Evolutionary conservation across 1,140 invertebrate species (phyloP).

Genomic region (Zaprionus capensis): DNA sequence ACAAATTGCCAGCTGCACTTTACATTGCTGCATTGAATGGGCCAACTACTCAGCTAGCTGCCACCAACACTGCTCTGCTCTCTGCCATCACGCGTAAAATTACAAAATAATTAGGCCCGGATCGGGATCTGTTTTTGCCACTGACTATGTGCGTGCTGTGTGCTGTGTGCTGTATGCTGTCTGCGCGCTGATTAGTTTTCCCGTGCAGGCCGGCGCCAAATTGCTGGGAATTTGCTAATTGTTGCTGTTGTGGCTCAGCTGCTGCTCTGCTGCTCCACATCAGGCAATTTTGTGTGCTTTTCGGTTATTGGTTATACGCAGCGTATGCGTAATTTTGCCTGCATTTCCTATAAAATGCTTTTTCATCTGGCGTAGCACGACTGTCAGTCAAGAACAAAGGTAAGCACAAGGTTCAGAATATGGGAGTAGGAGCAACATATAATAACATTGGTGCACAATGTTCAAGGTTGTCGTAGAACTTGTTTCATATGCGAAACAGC

Average conservation of each 20-base stretch:
- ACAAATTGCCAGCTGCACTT: constrained; percentile 36
- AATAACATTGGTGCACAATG: constrained; percentile 23
- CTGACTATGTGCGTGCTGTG: neutral
- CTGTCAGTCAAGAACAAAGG: neutral
- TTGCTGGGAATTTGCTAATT: constrained; percentile 29
- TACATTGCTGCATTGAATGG: constrained; percentile 12
- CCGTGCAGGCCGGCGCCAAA: constrained; percentile 12
- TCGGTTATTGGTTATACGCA: constrained; percentile 46
- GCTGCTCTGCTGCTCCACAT: constrained; percentile 1
- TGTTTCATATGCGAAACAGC: neutral
- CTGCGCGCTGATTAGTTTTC: constrained; percentile 60
- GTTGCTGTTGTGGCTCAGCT: constrained; percentile 32
- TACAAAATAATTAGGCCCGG: constrained; percentile 75
- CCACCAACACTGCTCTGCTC: neutral
- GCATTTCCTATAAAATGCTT: constrained; percentile 18
- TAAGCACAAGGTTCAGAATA: neutral
- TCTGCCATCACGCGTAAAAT: constrained; percentile 47
- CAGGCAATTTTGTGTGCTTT: constrained; percentile 45
- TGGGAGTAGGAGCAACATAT: constrained; percentile 4
- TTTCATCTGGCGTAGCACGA: constrained; percentile 6
- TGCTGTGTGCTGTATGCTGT: neutral
- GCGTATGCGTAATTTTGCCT: constrained; percentile 53
- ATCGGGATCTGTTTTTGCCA: constrained; percentile 34
- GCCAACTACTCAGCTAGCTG: constrained; percentile 6
- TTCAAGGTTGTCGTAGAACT: constrained; percentile 18